These are phyloP conservation scores for Branchinecta lynchi DNA, from an alignment of 1,140 invertebrate genomes.

Conservation along the genomic window DNA sequence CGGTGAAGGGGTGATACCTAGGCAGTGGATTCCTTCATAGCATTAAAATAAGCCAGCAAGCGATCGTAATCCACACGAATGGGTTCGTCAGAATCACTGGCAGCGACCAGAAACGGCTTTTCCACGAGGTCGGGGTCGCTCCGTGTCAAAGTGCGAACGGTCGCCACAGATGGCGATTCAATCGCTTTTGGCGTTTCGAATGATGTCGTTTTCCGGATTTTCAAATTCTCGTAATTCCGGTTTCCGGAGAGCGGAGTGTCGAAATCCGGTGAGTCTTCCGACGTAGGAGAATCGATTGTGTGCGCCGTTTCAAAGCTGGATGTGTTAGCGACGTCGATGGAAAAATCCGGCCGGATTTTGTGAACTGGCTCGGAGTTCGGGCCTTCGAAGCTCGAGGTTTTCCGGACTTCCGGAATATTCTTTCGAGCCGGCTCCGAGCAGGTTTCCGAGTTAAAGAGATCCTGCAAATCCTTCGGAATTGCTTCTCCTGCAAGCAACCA, in stretches of 20 bases:
- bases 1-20: not conserved
- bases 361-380: not conserved
- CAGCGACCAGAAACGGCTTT: not conserved
- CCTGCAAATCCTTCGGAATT: conserved; percentile 15
- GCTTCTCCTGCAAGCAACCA: conserved; percentile 18
- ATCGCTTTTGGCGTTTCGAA: not conserved
- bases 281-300: not conserved
- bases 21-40: conserved; percentile 17
- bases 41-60: conserved; percentile 17
- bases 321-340: not conserved
- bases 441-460: not conserved
- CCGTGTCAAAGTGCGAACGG: not conserved
- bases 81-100: not conserved
- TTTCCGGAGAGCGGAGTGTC: not conserved
- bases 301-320: not conserved
- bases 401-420: not conserved
- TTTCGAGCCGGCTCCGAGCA: not conserved
- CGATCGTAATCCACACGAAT: conserved; percentile 18
- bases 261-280: not conserved
- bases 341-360: not conserved
- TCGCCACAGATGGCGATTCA: not conserved
- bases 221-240: not conserved
- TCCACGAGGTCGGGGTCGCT: not conserved
- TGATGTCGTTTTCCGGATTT: not conserved
- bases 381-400: not conserved